Evolutionary conservation across 2,113 vertebrate genomes (phyloP), one percentile per base, ranked within the genome.

Genomic region (Scortum barcoo): DNA sequence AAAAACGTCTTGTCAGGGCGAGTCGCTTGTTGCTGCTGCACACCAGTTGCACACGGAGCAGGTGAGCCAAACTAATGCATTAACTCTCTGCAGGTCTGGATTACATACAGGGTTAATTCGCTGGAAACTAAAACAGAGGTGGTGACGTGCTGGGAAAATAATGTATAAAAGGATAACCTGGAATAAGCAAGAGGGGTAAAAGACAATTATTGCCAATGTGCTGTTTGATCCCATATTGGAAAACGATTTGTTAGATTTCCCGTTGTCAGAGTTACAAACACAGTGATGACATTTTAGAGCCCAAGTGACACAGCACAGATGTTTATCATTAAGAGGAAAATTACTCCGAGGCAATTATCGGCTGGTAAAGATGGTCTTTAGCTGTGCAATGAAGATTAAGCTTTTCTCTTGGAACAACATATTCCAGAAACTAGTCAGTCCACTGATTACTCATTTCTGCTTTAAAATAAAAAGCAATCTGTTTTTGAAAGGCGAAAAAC

Each of bases 91-190:
- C 58, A 69, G 60, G 3, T 60, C 68, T 69, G 46, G 67, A 82
- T 80, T 67, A 76, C 58, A 83, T 19, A 38, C 80, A 56, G 38
- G 5, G 51, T 46, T 84, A 51, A 72, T 76, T 70, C 50, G 68
- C 73, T 87, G 76, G 76, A 89, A 82, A 88, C n/a, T 48, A 51
- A 53, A 83, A 73, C 54, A 63, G 38, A 82, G 81, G 72, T 54
- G 58, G 40, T 72, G 56, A 76, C 61, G 61, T 51, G 36, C 66
- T 87, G 48, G 69, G 66, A 80, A 81, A 77, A 78, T 33, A 56
- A 42, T 33, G 74, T 20, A 77, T 30, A 46, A 87, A 77, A 68
- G 24, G 13, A 65, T 80, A 60, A 76, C 51, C 33, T 36, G 33
- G 33, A 36, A 42, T 48, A 20, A 78, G n/a, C 46, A 24, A 24